A percentile compares a stretch with the other conserved stretches of the same genome.
These are phyloP conservation scores for Pelochelys cantorii DNA, from an alignment of 2,797 vertebrate genomes.

Conservation along the genomic window DNA sequence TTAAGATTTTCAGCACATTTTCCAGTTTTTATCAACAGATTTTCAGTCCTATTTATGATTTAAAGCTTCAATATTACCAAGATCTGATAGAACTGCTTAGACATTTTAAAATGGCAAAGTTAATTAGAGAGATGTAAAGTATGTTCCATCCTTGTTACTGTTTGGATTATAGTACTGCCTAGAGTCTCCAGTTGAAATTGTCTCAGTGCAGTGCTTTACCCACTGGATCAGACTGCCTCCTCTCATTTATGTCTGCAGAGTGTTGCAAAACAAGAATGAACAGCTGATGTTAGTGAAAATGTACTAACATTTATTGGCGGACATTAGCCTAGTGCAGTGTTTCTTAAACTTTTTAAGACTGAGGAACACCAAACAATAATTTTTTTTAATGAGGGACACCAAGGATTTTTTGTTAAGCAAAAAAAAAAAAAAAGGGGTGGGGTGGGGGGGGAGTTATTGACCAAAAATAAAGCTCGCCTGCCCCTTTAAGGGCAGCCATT, in stretches of 20 bases:
- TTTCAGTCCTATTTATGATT: neutral
- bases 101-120: neutral
- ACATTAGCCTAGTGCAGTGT: neutral
- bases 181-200: no score
- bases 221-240: neutral
- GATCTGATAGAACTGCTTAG: neutral
- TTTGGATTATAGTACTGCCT: neutral
- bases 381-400: no score
- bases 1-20: neutral
- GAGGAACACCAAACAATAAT: no score
- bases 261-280: neutral
- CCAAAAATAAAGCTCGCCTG: no score
- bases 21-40: neutral
- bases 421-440: no score
- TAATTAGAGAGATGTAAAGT: neutral
- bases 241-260: neutral
- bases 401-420: no score
- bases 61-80: neutral
- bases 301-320: neutral
- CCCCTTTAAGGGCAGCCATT: no score
- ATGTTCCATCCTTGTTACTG: neutral
- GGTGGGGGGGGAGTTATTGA: no score
- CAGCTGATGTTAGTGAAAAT: neutral
- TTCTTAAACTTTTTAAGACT: no score
- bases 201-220: neutral